Base-by-base conservation (phyloP, 2,113 vertebrate species). In the Melanerpes formicivorus region DNA sequence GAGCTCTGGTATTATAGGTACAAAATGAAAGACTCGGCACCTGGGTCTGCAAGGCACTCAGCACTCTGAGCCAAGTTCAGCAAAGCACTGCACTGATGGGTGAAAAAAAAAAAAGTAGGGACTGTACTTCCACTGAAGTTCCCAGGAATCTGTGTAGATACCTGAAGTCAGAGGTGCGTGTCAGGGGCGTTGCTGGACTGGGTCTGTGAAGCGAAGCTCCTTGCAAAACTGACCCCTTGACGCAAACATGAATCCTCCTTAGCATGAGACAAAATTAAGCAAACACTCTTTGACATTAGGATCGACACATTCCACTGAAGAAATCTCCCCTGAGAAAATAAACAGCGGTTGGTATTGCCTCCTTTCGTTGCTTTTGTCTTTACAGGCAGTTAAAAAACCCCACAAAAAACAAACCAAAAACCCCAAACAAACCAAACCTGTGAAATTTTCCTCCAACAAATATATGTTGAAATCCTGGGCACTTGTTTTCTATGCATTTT, bases 251-350 rank as follows among this genome's bases (percentile, higher is more conserved):
- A 91, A 93, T 79, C 87, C 80, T 88, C 62, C 91, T 86, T 55
- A 90, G 81, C 84, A 89, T 84, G 1, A 93, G 69, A 94, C 90
- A 88, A 86, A 94, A 90, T 91, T 70, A 93, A 93, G 93, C 92
- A 94, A 96, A 94, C 75, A 74, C 37, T 88, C 27, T 92, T 91
- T 90, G 79, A 90, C 63, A 84, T 90, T 73, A 80, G n/a, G 34
- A 94, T 55, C 71, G 88, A 92, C 80, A 88, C 64, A 54, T 81
- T 90, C 74, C 78, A 87, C n/a, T 80, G 71, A 90, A 91, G 84
- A 84, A 84, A 95, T 72, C 87, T 93, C 93, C 93, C 90, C 95
- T 97, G 92, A 97, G 90, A 92, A 96, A 96, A 92, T 66, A 95
- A 87, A 87, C 40, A 93, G 77, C 70, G 92, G 71, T 71, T 90